Evolutionary conservation across 2,113 vertebrate genomes (phyloP), one percentile per base, ranked within the genome.

Genomic region (Nematolebias whitei): DNA sequence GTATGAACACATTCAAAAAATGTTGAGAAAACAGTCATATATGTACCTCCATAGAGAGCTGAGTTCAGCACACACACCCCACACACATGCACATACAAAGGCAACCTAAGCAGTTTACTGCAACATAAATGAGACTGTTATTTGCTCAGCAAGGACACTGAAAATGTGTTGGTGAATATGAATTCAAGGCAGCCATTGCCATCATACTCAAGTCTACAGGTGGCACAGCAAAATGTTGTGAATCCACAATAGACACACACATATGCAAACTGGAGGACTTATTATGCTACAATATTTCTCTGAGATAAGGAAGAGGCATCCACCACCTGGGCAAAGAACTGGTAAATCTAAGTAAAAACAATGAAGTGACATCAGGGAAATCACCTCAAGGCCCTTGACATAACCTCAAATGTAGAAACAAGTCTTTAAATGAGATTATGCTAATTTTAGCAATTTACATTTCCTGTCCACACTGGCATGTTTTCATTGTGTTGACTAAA

Each of bases 111-210:
- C 23, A 68, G 35, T 61, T 60, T 51, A 74, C 78, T 60, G 57
- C 16, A 75, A 54, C 64, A 71, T 79, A 62, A 56, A 83, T 62
- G 49, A 82, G 49, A 58, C 26, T 19, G 39, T 45, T 69, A 56
- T 80, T 78, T 67, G 79, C 58, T n/a, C 47, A 57, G 54, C 22
- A 32, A 50, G 22, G 47, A 35, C 38, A 64, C 18, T 51, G 52
- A 71, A 60, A 47, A 66, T 68, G 68, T 47, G 40, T 60, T 41
- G 56, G 71, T 11, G 35, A 68, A 74, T 47, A 44, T 45, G 67
- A 26, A 43, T 53, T 60, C 66, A 47, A 71, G 61, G 45, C 58
- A 77, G 63, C 67, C 54, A 51, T 68, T 16, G 24, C 15, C 50
- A 15, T 71, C 43, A 61, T 50, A 45, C 48, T 60, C 43, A 20